Base-by-base conservation (phyloP, 2,113 vertebrate genomes). In the Alectura lathami region DNA sequence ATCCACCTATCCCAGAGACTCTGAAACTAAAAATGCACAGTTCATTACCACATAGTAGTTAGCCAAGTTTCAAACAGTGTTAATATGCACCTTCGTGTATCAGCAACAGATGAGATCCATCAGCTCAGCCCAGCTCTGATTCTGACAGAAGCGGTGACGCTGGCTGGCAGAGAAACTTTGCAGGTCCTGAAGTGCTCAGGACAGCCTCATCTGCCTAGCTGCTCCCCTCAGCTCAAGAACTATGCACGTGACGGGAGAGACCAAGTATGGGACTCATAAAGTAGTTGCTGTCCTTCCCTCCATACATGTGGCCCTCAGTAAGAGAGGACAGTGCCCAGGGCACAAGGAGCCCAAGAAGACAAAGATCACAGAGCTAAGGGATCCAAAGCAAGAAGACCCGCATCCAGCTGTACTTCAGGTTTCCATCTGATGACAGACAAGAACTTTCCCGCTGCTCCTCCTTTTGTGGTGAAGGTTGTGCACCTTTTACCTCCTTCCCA, bases 31-130 rank as follows among this genome's bases (percentile, higher is more conserved):
- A 96, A 93, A 18, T 36, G 48, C 42, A 53, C 57, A 82, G 88
- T 54, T 95, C 81, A 89, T 95, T 94, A 88, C 78, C 66, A 82
- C 34, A 67, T 47, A 53, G 89, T 42, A 93, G 68, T 63, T 95
- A 67, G 79, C 82, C 38, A 67, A 48, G 89, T 86, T 82, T 60
- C 83, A 91, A 81, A 69, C 5, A 24, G 27, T 2, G 47, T 78
- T 84, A 95, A 87, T 50, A 79, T 64, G 60, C 54, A 84, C 89
- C 73, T 83, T 91, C 36, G 26, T 32, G 64, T 38, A 48, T 13
- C 3, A 3, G 57, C 76, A 81, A 73, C 77, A 86, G 82, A 79
- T 0, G 1, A 86, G 74, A 68, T 67, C 17, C 1, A 63, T n/a
- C 84, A 59, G 75, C 27, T 79, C 50, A 80, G 73, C 29, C 53